Evolutionary conservation across 1,140 invertebrate genomes (phyloP), one percentile per base, ranked within the genome.

Genomic region (Cyphomyrmex costatus): DNA sequence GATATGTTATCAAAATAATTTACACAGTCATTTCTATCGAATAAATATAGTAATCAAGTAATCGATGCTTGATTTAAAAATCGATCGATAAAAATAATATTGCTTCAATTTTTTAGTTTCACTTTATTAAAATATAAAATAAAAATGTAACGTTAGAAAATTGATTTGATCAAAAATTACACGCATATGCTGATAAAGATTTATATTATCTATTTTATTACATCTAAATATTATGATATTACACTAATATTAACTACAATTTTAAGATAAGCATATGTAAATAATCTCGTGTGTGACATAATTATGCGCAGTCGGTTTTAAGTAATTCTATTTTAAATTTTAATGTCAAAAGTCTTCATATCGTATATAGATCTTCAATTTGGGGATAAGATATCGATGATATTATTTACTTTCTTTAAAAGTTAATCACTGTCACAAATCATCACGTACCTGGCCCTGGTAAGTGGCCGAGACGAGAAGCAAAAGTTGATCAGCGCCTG

Each of bases 401-500:
- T 2, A 14, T 61, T 63, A 30, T 61, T 27, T 60, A 24, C 16
- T 16, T n/a, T 16, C 14, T 36, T 24, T 16, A 16, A 46, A 16
- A 36, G 12, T 16, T 68, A 53, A 49, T 49, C 14, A 49, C 6
- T 61, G 16, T 19, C 30, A 3, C 19, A 66, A 51, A 24, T 80
- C 46, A 53, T 0, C 46, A 80, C 77, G 49, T 93, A 94, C 93
- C 93, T 94, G 74, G 93, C 88, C 83, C 93, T 93, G 53, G 83
- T 86, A 24, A 83, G 36, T 6, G 92, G 90, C 49, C 86, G 85
- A 30, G 92, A 88, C 3, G 91, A 91, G 12, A 94, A 79, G 79
- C 94, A 94, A 70, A 94, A 87, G 73, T 93, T 80, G 68, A 94
- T 94, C 84, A 94, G 80, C 66, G 90, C 92, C 77, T 86, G 90